Evolutionary conservation across 2,888 invertebrate genomes (phyloP).

Genomic region (Dromius quadrimaculatus): DNA sequence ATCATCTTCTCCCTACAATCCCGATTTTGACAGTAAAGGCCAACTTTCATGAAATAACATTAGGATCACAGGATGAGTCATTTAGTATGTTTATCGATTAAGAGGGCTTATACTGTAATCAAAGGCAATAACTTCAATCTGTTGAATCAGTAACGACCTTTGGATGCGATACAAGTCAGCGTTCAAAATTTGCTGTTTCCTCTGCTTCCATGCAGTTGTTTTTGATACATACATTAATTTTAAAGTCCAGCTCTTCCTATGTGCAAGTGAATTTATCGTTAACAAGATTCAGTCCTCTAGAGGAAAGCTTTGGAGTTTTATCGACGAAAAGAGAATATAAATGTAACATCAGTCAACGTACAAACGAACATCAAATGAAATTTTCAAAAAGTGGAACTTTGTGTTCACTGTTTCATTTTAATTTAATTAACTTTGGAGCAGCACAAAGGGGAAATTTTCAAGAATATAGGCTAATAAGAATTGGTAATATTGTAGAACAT

Average conservation of each 20-base stretch:
- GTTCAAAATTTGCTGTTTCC: constrained; percentile 1
- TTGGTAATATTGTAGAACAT: constrained; percentile 1
- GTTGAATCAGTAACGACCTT: constrained; percentile 18
- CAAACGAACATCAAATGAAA: constrained; percentile 30
- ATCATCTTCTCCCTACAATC: too few species aligned
- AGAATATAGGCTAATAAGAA: constrained; percentile 13
- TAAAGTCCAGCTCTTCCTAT: constrained; percentile 10
- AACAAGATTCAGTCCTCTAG: constrained; percentile 18
- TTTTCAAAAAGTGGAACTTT: constrained; percentile 22
- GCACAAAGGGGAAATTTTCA: constrained; percentile 19
- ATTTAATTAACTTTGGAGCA: constrained; percentile 28
- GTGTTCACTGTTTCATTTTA: constrained; percentile 31
- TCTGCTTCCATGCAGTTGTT: constrained; percentile 1
- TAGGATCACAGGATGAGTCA: too few species aligned
- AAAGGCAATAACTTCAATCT: constrained; percentile 17
- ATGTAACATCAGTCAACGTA: constrained; percentile 36
- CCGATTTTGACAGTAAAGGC: too few species aligned
- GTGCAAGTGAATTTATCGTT: constrained; percentile 11
- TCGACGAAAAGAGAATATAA: constrained; percentile 34
- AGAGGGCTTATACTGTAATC: constrained; percentile 8
- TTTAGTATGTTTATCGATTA: too few species aligned
- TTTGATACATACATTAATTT: constrained; percentile 25
- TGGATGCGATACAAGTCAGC: constrained; percentile 13
- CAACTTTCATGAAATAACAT: too few species aligned
- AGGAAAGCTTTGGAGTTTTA: constrained; percentile 16